These are phyloP conservation scores for Rhadinocentrus ornatus DNA, from an alignment of 2,797 vertebrate genomes.

Conservation along the genomic window DNA sequence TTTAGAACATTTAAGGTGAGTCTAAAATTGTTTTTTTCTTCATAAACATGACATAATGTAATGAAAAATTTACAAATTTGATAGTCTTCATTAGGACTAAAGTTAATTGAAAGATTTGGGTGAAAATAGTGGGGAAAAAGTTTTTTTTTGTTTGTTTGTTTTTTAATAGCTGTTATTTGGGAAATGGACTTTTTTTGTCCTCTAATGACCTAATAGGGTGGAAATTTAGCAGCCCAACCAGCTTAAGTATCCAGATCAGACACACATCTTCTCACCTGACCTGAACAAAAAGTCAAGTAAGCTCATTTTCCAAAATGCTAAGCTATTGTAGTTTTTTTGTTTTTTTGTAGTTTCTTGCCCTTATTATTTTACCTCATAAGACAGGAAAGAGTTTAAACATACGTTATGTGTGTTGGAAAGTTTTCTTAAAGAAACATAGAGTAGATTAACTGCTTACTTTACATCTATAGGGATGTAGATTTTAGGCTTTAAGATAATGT, in stretches of 20 bases:
- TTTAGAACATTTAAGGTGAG: no score
- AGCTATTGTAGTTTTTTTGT: constrained; percentile 5
- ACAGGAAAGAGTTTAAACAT: constrained; percentile 49
- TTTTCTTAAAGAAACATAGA: constrained; percentile 16
- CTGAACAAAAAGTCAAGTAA: background rate
- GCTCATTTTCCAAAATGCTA: constrained; percentile 8
- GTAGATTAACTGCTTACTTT: constrained; percentile 42
- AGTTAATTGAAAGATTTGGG: no score
- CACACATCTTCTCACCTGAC: background rate
- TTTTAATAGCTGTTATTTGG: background rate
- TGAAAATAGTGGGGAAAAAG: no score
- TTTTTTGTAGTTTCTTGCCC: constrained; percentile 20
- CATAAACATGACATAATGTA: no score
- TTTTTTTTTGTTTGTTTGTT: no score
- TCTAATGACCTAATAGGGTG: no score
- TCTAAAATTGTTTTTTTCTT: no score
- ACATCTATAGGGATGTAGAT: constrained; percentile 24
- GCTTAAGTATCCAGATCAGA: background rate
- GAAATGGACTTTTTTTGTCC: no score
- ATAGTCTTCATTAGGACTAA: no score
- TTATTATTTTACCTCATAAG: constrained; percentile 61
- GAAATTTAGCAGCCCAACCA: no score
- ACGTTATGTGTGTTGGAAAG: constrained; percentile 35
- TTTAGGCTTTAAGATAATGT: constrained; percentile 31
- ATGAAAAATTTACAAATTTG: no score